Evolutionary conservation across 1,140 invertebrate genomes (phyloP), one percentile per base, ranked within the genome.

Genomic region (Bombus pascuorum): DNA sequence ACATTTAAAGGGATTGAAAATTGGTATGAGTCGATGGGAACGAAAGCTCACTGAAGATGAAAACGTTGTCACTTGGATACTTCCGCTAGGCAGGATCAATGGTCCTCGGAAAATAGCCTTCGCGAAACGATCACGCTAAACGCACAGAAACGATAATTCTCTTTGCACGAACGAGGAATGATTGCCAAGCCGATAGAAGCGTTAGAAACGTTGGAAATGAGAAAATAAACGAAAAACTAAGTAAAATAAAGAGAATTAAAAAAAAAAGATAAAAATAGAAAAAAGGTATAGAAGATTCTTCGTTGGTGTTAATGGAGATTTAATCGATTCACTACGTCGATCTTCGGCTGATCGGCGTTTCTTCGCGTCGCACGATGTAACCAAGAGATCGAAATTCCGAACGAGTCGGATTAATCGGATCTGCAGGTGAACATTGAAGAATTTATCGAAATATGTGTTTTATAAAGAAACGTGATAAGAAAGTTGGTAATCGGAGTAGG

Each of bases 101-200:
- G 62, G 13, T 83, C 82, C 53, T 79, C 47, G 53, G 25, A 22
- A 28, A 59, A 47, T 53, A n/a, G 18, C 44, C 42, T 71, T 79
- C 28, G n/a, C 65, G 25, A 71, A 71, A 83, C 70, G 77, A 81
- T 80, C 65, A 83, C 85, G 83, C 79, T 87, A 90, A 87, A 90
- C 89, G 89, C 88, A 90, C 89, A 90, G 88, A 66, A 86, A 73
- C 68, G 66, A 66, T 79, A 72, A 44, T 84, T 79, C 39, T 44
- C 37, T 71, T 79, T 13, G 53, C 44, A 76, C 34, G 59, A 53
- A 68, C 42, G n/a, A 12, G 15, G 80, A 22, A 47, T 39, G 25
- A 10, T 34, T n/a, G 13, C 1, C 25, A 42, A n/a, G 1, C 9
- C 39, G 25, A 25, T 22, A 0, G 28, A 28, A 9, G 28, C 10